phyloP scores from a whole-genome alignment of 2,888 invertebrate genomes.

The Apotomis betuletana region DNA sequence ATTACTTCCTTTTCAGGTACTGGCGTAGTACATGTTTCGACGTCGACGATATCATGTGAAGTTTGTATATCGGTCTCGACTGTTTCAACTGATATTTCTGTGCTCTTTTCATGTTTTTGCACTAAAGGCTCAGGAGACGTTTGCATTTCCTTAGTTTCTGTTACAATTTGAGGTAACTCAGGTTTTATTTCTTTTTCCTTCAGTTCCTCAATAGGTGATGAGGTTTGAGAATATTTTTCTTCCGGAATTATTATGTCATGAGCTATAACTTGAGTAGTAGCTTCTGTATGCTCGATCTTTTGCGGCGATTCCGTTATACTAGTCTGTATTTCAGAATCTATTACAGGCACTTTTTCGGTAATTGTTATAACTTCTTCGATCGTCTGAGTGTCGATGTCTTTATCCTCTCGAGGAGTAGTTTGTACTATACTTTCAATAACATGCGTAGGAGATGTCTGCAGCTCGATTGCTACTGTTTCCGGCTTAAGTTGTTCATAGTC shows the following conservation, averaged over 20 bases:
- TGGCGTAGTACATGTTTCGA: slow-evolving; percentile 73
- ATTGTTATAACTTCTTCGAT: slow-evolving; percentile 58
- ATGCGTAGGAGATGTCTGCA: slow-evolving; percentile 82
- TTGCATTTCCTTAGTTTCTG: slow-evolving; percentile 79
- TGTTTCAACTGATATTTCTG: slow-evolving; percentile 69
- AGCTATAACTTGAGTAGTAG: slow-evolving; percentile 81
- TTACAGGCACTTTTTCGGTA: slow-evolving; percentile 68
- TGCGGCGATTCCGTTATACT: slow-evolving; percentile 70
- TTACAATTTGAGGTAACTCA: slow-evolving; percentile 68
- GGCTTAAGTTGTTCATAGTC: slow-evolving; percentile 60
- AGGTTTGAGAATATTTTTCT: slow-evolving; percentile 81
- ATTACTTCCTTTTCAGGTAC: slow-evolving; percentile 59
- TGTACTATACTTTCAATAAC: slow-evolving; percentile 83
- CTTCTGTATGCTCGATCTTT: slow-evolving; percentile 73
- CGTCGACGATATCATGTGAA: slow-evolving; percentile 62
- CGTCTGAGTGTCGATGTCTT: slow-evolving; percentile 74
- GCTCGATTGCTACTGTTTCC: slow-evolving; percentile 68
- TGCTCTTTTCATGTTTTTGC: slow-evolving; percentile 68
- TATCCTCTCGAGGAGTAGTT: slow-evolving; percentile 82
- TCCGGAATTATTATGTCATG: slow-evolving; percentile 67
- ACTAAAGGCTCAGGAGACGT: slow-evolving; percentile 77
- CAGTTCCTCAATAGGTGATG: slow-evolving; percentile 60
- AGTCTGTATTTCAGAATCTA: slow-evolving; percentile 74
- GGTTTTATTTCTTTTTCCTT: slow-evolving; percentile 53
- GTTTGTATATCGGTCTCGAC: slow-evolving; percentile 74